phyloP scores from a whole-genome alignment of 1,140 invertebrate species.

The Lerema accius region DNA sequence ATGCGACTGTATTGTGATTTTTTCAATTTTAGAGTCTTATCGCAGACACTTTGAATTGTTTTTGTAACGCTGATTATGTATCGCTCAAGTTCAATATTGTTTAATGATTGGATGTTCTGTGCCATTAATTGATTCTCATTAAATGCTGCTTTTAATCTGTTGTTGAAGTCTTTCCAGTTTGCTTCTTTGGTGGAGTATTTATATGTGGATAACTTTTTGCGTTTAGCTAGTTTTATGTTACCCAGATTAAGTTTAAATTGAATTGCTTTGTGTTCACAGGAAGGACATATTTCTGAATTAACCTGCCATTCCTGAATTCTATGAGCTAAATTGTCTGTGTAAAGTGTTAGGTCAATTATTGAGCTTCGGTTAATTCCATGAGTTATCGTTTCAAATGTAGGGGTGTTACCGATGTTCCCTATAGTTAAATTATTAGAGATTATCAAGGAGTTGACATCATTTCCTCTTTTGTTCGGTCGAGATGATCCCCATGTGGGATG shows the following conservation, averaged over 20 bases:
- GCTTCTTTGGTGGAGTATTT: too few species aligned
- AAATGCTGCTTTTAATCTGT: constrained; percentile 7
- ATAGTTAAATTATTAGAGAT: not conserved
- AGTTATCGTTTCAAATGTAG: too few species aligned
- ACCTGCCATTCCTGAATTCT: not conserved
- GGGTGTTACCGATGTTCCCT: too few species aligned
- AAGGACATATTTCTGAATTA: not conserved
- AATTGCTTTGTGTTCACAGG: too few species aligned
- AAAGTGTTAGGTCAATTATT: too few species aligned
- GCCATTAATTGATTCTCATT: constrained; percentile 2
- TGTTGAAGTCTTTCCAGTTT: too few species aligned
- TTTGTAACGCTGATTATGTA: not conserved
- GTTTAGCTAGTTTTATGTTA: too few species aligned
- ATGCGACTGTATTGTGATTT: not conserved
- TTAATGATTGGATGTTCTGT: too few species aligned
- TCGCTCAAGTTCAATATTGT: not conserved
- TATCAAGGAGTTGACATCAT: not conserved
- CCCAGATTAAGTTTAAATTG: too few species aligned
- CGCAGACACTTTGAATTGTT: not conserved
- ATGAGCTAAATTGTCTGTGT: not conserved
- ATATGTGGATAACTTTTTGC: too few species aligned
- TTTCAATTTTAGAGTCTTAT: not conserved
- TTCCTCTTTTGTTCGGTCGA: not conserved
- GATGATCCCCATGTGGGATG: not conserved
- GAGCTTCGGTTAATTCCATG: too few species aligned